A percentile compares a stretch with the other conserved stretches of the same genome.
Evolutionary conservation across 2,888 invertebrate genomes (phyloP).

Genomic region (Dolomedes plantarius): DNA sequence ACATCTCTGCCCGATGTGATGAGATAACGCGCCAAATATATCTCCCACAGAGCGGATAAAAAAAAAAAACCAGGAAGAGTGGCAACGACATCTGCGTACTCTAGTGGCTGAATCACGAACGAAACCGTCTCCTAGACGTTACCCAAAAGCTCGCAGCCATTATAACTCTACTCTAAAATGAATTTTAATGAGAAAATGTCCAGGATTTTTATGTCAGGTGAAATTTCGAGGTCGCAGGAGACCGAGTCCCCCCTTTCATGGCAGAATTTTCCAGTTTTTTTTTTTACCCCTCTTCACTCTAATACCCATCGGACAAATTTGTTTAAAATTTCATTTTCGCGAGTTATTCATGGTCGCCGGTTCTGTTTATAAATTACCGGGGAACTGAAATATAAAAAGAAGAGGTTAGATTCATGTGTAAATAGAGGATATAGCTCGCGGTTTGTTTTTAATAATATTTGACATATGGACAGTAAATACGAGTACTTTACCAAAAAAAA

Average conservation of each 20-base stretch:
- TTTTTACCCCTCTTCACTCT: conserved; percentile 15
- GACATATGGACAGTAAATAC: no score
- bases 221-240: conserved; percentile 34
- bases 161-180: conserved; percentile 56
- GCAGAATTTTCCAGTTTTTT: neutral
- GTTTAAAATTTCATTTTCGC: conserved; percentile 62
- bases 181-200: conserved; percentile 59
- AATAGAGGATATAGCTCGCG: no score
- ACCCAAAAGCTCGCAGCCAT: conserved; percentile 23
- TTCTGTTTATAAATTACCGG: neutral
- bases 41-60: neutral
- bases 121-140: neutral
- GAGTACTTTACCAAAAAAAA: no score
- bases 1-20: no score
- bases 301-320: conserved; percentile 46
- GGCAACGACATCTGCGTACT: conserved; percentile 35
- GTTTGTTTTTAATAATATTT: no score
- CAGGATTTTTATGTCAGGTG: conserved; percentile 62
- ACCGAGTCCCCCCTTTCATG: conserved; percentile 14
- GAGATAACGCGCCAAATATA: conserved; percentile 48
- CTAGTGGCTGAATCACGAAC: conserved; percentile 54
- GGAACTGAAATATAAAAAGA: no score
- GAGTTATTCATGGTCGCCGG: conserved; percentile 36
- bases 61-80: neutral
- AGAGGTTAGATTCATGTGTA: no score